Evolutionary conservation across 2,888 invertebrate species (phyloP), one percentile per base, ranked within the genome.

Genomic region (Polydesmus complanatus): DNA sequence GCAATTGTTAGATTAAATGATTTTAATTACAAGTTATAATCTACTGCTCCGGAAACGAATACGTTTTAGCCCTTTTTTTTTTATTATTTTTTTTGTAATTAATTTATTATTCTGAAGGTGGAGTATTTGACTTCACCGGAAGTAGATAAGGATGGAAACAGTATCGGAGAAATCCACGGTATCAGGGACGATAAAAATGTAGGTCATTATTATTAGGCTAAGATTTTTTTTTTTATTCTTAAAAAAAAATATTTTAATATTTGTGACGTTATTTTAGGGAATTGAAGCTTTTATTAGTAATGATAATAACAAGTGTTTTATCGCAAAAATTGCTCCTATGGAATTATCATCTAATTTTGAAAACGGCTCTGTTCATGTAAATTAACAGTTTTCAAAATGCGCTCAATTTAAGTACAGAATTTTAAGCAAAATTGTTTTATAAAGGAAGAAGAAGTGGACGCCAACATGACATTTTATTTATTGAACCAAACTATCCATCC

Each of bases 401-500:
- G 37, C 8, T 37, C 14, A 37, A 37, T 37, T 56, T 27, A 37
- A 47, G 18, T 8, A 14, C 47, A 37, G 54, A 54, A 18, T n/a
- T n/a, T n/a, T n/a, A n/a, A n/a, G n/a, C n/a, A n/a, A 1, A 2
- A 56, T 26, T 27, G 3, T 47, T 56, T 18, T 1, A 48, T 27
- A 21, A 22, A 58, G 58, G 58, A 58, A 52, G 52, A 27, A 3
- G 22, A 53, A 3, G 58, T 58, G 23, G 27, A 27, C 5, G 27
- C 22, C 2, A n/a, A 52, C n/a, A 25, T 26, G 18, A 58, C n/a
- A 18, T 58, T 21, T 21, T 11, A 19, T n/a, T 18, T 52, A 14
- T 23, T 58, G 27, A 58, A 58, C 22, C n/a, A 51, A 26, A 58
- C 58, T 26, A 58, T 58, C 22, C 52, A 58, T 26, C 58, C 58